phyloP scores from a whole-genome alignment of 2,113 vertebrate genomes.

The Hyperopisus bebe region DNA sequence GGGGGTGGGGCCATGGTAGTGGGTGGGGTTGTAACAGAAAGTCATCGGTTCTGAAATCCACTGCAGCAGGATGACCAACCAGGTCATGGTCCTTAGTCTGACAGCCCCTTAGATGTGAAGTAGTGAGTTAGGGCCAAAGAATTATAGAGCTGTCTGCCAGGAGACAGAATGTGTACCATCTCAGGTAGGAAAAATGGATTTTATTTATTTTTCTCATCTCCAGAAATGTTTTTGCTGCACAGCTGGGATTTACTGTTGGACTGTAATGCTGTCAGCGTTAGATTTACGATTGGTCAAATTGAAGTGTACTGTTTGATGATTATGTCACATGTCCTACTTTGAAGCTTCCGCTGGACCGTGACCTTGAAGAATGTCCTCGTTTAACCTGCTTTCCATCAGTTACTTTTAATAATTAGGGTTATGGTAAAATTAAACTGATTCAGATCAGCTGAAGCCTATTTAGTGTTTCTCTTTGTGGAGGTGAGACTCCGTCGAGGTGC shows the following conservation, averaged over 20 bases:
- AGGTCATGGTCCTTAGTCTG: background rate
- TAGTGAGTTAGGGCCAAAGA: background rate
- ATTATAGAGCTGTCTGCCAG: background rate
- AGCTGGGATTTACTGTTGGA: background rate
- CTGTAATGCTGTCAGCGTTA: background rate
- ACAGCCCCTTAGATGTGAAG: background rate
- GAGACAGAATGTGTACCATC: background rate
- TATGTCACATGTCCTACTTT: background rate
- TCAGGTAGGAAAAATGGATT: background rate
- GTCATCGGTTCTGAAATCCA: background rate
- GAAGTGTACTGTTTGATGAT: background rate
- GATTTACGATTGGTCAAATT: background rate
- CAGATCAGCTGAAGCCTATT: background rate
- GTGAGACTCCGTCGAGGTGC: background rate
- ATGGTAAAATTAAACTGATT: background rate
- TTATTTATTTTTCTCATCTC: constrained; percentile 3
- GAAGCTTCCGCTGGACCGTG: background rate
- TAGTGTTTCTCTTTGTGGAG: background rate
- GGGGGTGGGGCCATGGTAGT: background rate
- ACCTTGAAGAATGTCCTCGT: background rate
- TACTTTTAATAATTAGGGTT: background rate
- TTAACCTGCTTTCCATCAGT: background rate
- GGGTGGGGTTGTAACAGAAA: background rate
- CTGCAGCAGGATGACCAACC: background rate
- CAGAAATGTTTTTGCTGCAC: background rate